Conservation (phyloP, 1,140 invertebrate species). For the Zaprionus africanus region DNA sequence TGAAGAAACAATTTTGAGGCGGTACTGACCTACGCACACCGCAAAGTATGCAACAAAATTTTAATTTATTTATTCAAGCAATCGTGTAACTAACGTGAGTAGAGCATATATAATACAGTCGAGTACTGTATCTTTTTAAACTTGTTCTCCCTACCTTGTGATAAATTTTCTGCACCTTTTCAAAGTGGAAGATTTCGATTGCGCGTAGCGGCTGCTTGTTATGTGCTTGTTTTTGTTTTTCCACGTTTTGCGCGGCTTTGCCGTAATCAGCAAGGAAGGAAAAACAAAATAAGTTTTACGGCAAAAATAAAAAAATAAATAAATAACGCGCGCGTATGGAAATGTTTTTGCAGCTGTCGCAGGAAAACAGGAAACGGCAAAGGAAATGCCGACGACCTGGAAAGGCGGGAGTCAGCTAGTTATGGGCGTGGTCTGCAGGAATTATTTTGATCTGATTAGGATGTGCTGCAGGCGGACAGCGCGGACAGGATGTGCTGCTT, state of each 20-base stretch:
- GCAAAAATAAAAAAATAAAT: slow-evolving; percentile 70
- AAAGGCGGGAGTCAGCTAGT: too few species aligned
- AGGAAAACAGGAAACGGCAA: neutral
- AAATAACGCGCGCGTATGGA: slow-evolving; percentile 65
- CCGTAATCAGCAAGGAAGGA: slow-evolving; percentile 54
- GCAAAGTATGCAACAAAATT: too few species aligned
- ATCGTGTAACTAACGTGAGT: too few species aligned
- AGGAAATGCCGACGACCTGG: slow-evolving; percentile 5
- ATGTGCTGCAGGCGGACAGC: neutral
- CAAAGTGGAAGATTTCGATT: slow-evolving; percentile 25
- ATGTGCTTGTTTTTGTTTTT: slow-evolving; percentile 66
- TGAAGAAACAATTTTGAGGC: too few species aligned
- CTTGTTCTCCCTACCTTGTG: neutral
- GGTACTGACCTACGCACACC: too few species aligned
- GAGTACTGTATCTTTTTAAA: too few species aligned
- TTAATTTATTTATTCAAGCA: too few species aligned
- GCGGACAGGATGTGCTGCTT: slow-evolving; percentile 39
- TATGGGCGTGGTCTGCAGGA: neutral
- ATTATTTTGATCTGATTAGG: slow-evolving; percentile 59
- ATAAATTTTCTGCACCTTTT: slow-evolving; percentile 22
- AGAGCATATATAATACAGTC: too few species aligned
- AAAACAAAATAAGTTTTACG: slow-evolving; percentile 65
- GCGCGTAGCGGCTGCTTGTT: slow-evolving; percentile 57
- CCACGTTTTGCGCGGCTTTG: slow-evolving; percentile 28
- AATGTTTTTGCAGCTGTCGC: slow-evolving; percentile 23